phyloP scores from a whole-genome alignment of 2,797 vertebrate species.

The Neopelma chrysocephalum region DNA sequence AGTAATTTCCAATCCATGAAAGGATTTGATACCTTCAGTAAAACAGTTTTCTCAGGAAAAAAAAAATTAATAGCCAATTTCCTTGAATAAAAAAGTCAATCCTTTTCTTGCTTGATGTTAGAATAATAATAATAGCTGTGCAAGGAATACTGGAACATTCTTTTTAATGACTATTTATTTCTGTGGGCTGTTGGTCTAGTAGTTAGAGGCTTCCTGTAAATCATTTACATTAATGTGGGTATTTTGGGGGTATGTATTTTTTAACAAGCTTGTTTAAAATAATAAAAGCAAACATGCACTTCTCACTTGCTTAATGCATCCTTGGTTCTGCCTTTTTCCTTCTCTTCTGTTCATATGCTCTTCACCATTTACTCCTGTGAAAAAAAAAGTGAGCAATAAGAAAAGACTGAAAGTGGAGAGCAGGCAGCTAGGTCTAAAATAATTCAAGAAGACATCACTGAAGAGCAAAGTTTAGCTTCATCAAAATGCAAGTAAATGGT shows the following conservation, averaged over 20 bases:
- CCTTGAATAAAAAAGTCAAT: not conserved
- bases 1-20: not conserved
- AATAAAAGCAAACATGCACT: not conserved
- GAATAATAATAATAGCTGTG: not conserved
- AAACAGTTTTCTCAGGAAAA: not conserved
- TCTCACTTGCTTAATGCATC: not conserved
- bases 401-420: not conserved
- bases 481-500: not conserved
- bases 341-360: not conserved
- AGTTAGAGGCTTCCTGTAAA: not conserved
- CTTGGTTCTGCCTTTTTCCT: not conserved
- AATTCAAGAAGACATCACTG: not conserved
- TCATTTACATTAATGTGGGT: not conserved
- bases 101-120: not conserved
- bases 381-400: not conserved
- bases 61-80: not conserved
- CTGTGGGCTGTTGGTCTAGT: not conserved
- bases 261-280: not conserved
- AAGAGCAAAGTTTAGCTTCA: not conserved
- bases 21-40: not conserved
- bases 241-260: not conserved
- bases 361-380: not conserved
- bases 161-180: not conserved
- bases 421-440: not conserved
- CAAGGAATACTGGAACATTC: not conserved